Base-by-base conservation (phyloP, 2,113 vertebrate species). In the Amblyornis subalaris region DNA sequence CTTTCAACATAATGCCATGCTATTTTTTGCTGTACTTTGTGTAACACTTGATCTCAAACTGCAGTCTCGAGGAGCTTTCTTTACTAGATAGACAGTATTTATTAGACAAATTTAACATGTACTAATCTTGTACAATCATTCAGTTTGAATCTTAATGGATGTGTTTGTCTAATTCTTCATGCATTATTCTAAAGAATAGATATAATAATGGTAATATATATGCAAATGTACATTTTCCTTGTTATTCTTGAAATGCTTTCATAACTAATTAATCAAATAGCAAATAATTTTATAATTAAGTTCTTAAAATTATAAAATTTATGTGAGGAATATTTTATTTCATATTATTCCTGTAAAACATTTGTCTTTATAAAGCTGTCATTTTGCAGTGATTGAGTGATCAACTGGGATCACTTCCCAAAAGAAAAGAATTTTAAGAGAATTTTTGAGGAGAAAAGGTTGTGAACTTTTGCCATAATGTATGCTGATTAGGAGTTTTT, bases 221-320 rank as follows among this genome's bases (percentile, higher is more conserved):
- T 13, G 5, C 3, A 65, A 65, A 35, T 0, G 1, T 13, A 82
- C 29, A 0, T 1, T 72, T 80, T 62, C 47, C 3, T 26, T 55
- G 2, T 10, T 82, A 45, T 51, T 82, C 1, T 36, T 60, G 11
- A 62, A 81, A 53, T 25, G 44, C 25, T 21, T 90, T 62, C 0
- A 12, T 38, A 35, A 7, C 2, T 36, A 71, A 48, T 28, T 15
- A 58, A 44, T 73, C 1, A 58, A 48, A 20, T 44, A 55, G 0
- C 9, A 69, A 79, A 35, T 48, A 64, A 24, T 48, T 54, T 38
- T 45, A 26, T 19, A 79, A 33, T 35, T 48, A 55, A 13, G 6
- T 15, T 64, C 3, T 57, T 50, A 55, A 19, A 33, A 33, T 22
- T 44, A 47, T 10, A 28, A 48, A 54, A 73, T 7, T 9, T 40